Conservation (phyloP, 1,140 invertebrate genomes). For the Orchestia grillus region DNA sequence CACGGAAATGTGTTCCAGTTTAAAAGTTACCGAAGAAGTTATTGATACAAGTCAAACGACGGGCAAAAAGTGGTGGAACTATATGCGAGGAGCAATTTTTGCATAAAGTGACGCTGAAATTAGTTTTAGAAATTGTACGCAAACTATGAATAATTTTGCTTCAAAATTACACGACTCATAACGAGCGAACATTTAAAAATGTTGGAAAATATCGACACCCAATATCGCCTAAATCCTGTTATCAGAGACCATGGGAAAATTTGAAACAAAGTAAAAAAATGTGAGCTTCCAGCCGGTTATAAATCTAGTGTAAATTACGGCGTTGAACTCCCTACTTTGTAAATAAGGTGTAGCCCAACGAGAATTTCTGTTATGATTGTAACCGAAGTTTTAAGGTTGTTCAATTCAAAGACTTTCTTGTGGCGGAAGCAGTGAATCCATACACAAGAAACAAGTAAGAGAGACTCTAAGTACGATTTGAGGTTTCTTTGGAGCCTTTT, state of each 20-base stretch:
- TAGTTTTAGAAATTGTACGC: background rate
- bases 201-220: no score
- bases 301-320: background rate
- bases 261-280: background rate
- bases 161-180: background rate
- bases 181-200: background rate
- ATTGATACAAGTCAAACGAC: background rate
- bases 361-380: background rate
- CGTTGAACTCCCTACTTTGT: background rate
- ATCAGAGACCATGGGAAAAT: no score
- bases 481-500: background rate
- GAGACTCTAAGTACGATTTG: background rate
- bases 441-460: background rate
- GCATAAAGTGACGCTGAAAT: background rate
- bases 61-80: background rate
- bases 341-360: background rate
- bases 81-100: background rate
- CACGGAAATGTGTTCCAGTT: background rate
- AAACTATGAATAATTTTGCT: background rate
- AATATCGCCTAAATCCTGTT: no score
- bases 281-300: background rate
- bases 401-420: background rate
- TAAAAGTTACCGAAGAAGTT: background rate
- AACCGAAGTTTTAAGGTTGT: background rate
- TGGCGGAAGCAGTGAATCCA: background rate